phyloP scores from a whole-genome alignment of 2,888 invertebrate species.

The Macrophya annulata region DNA sequence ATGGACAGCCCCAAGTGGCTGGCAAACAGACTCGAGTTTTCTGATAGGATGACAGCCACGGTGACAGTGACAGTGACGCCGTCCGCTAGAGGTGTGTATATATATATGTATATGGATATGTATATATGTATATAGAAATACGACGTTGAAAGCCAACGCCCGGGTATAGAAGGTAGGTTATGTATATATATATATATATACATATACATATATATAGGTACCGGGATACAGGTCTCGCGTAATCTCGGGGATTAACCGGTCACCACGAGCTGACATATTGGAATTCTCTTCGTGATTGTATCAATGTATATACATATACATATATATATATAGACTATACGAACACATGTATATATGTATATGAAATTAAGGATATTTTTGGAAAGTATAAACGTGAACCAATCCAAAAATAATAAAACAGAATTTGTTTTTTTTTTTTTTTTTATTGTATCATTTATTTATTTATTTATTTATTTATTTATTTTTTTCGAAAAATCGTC shows the following conservation, averaged over 20 bases:
- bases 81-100: neutral
- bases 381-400: too few relatives aligned
- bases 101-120: neutral
- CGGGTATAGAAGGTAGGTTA: neutral
- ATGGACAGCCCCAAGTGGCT: slow-evolving; percentile 66
- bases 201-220: neutral
- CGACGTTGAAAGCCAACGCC: slow-evolving; percentile 41
- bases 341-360: too few relatives aligned
- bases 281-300: slow-evolving; percentile 35
- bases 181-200: neutral
- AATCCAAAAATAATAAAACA: too few relatives aligned
- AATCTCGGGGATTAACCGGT: slow-evolving; percentile 55
- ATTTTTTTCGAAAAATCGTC: too few relatives aligned
- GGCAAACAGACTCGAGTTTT: slow-evolving; percentile 66
- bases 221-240: slow-evolving; percentile 16
- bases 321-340: neutral
- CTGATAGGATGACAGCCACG: slow-evolving; percentile 51
- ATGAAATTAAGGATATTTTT: too few relatives aligned
- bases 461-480: too few relatives aligned
- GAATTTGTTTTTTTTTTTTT: too few relatives aligned
- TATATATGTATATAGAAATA: neutral
- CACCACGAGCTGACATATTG: slow-evolving; percentile 55
- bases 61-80: slow-evolving; percentile 39
- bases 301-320: neutral
- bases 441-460: too few relatives aligned